These are phyloP conservation scores for Micronycteris hirsuta DNA, from an alignment of 2,113 vertebrate genomes.

Conservation along the genomic window DNA sequence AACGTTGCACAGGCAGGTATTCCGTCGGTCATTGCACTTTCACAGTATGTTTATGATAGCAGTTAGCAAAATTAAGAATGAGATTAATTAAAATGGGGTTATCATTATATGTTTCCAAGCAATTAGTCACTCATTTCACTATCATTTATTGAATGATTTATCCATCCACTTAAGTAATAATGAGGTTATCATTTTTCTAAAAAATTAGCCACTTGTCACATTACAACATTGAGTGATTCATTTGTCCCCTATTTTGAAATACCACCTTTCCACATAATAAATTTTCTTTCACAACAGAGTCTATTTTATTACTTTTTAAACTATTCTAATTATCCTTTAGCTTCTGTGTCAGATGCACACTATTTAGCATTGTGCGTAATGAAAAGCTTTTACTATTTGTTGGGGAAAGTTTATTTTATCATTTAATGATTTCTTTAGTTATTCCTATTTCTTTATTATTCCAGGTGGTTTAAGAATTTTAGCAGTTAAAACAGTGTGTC, in stretches of 20 bases:
- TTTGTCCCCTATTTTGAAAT: neutral
- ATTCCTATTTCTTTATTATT: neutral
- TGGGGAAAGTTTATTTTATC: neutral
- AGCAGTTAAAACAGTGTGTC: neutral
- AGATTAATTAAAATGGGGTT: conserved; percentile 22
- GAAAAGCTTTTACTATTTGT: neutral
- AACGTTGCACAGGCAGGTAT: neutral
- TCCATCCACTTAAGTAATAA: neutral
- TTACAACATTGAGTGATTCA: neutral
- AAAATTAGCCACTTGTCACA: conserved; percentile 22
- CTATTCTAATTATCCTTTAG: neutral
- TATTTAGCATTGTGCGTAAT: neutral
- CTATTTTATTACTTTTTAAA: neutral
- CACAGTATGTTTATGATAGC: neutral
- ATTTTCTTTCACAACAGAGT: neutral
- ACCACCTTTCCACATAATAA: neutral
- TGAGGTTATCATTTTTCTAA: conserved; percentile 5
- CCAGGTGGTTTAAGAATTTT: neutral
- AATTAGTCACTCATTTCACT: conserved; percentile 13
- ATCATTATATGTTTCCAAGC: conserved; percentile 18
- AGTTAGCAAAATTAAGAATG: conserved; percentile 37
- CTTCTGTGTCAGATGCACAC: neutral
- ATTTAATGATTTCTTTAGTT: neutral
- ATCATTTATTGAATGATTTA: conserved; percentile 38
- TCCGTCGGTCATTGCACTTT: neutral